Evolutionary conservation across 30 jellyfish, hydroid and myxozoan genomes (phyloP).

Genomic region (Clytia hemisphaerica): DNA sequence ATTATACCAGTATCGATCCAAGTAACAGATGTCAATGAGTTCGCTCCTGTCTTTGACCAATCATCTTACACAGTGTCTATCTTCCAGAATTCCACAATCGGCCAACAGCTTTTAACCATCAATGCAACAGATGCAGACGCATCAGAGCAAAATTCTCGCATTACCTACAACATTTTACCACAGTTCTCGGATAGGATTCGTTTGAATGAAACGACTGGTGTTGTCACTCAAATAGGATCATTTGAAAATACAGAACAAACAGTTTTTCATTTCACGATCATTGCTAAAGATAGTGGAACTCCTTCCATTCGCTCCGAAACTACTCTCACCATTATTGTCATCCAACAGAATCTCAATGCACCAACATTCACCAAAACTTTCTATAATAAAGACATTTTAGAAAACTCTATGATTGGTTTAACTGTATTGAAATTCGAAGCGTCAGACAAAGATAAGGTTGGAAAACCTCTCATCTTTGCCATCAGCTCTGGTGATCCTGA

Average conservation of each 20-base stretch:
- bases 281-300: conserved; percentile 10
- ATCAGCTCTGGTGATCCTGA: conserved; percentile 2
- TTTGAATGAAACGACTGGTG: background rate
- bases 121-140: conserved; percentile 59
- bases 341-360: background rate
- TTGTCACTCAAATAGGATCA: background rate
- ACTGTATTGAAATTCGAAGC: background rate
- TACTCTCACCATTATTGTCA: background rate
- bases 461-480: background rate
- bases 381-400: background rate
- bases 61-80: conserved; percentile 31
- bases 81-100: conserved; percentile 47
- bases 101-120: conserved; percentile 8
- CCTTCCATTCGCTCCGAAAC: background rate
- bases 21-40: conserved; percentile 68
- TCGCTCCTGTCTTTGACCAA: conserved; percentile 54
- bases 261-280: background rate
- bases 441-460: background rate
- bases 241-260: background rate
- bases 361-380: conserved; percentile 44
- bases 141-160: conserved; percentile 15
- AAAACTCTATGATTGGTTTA: background rate
- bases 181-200: background rate
- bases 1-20: background rate
- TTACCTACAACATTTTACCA: background rate